phyloP scores from a whole-genome alignment of 2,113 vertebrate genomes.

The Nothobranchius kuhntae region DNA sequence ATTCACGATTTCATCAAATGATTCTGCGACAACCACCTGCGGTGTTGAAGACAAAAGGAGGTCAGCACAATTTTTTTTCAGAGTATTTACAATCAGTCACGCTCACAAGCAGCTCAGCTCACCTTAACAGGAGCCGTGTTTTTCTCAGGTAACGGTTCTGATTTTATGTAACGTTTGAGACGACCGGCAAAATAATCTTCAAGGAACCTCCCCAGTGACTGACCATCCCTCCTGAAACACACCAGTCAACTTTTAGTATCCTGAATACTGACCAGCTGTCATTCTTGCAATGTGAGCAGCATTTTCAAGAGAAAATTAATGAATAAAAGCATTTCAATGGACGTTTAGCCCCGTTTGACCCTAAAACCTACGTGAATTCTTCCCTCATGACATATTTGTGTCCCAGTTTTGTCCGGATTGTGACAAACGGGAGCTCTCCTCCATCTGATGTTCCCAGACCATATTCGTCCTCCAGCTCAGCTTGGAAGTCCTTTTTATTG shows the following conservation, averaged over 20 bases:
- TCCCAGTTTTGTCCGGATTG: conserved; percentile 73
- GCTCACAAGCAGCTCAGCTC: background rate
- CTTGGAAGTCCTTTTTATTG: conserved; percentile 74
- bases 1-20: conserved; percentile 75
- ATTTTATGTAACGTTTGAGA: conserved; percentile 78
- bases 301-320: too few relatives aligned
- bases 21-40: conserved; percentile 81
- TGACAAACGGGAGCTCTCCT: conserved; percentile 74
- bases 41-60: background rate
- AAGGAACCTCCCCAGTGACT: conserved; percentile 76
- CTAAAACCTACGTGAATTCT: conserved; percentile 80
- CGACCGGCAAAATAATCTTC: conserved; percentile 73
- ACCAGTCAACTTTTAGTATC: background rate
- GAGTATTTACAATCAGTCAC: too few relatives aligned
- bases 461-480: conserved; percentile 79
- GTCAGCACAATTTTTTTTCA: background rate
- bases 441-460: conserved; percentile 70
- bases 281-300: background rate
- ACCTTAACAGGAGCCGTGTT: conserved; percentile 76
- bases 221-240: conserved; percentile 76
- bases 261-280: background rate
- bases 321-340: too few relatives aligned
- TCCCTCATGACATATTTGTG: conserved; percentile 82
- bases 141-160: conserved; percentile 73
- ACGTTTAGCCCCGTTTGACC: background rate